Evolutionary conservation across 2,113 vertebrate species (phyloP), one percentile per base, ranked within the genome.

Genomic region (Agelaius tricolor): DNA sequence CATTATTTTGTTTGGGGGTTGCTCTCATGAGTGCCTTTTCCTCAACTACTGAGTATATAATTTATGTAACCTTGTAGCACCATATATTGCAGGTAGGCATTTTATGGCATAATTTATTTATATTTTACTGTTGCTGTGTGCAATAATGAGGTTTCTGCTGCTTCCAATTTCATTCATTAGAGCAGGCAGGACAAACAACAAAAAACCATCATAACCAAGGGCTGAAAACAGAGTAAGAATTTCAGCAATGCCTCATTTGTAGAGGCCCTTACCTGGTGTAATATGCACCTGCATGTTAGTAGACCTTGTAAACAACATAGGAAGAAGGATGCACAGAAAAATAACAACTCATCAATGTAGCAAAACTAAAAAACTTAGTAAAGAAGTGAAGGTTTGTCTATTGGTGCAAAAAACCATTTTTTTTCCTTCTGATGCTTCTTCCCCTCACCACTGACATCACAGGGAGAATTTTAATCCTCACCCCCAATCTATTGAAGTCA

Each of bases 51-150:
- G 55, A 74, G 22, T 22, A 31, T 73, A 58, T 90, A 76, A 54
- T 90, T 77, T 93, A 79, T 88, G 71, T 47, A 85, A 67, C 39
- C 51, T 66, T 74, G 72, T 83, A 91, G 71, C 22, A 54, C 41
- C 62, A 4, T 93, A 51, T 51, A 69, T 72, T 87, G 67, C 87
- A 95, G 74, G 81, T 63, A 85, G 78, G 33, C 27, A 47, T 75
- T 94, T 94, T 63, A 80, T 77, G 52, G 26, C 69, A 63, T 33
- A 7, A 88, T 94, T 93, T 88, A 84, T 90, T 90, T 90, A 43
- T 71, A 58, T 80, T 91, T 83, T 86, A 67, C 30, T 77, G 46
- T 39, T 93, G 46, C n/a, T 89, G 8, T 59, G 11, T 63, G 46
- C 49, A 52, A 8, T 46, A 88, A 55, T 3, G 5, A 63, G 72